Evolutionary conservation across 1,140 invertebrate species (phyloP), one percentile per base, ranked within the genome.

Genomic region (Drosophila bocki): DNA sequence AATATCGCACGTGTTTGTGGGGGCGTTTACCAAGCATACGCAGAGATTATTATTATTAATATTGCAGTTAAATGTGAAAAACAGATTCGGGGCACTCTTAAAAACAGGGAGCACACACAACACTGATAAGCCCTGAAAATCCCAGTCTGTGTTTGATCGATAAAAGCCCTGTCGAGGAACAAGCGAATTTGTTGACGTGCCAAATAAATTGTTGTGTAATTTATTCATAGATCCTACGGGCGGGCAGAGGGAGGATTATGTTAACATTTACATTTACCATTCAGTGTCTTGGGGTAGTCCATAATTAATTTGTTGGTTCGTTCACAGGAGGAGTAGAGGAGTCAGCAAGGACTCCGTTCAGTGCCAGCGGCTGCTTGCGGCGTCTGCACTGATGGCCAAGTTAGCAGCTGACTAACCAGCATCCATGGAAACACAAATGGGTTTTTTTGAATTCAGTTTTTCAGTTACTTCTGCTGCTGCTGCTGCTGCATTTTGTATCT

Each of bases 81-180:
- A 62, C 47, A 45, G 37, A 72, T 71, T 50, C 45, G 67, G 37
- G 26, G 44, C 42, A 42, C 45, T 48, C 45, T 56, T 47, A 75
- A 37, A 78, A 53, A 69, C 63, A 69, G 50, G 57, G 51, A 80
- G 22, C 42, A 15, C 53, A 15, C 53, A 56, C 33, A 39, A 26
- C 19, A 37, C 32, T 45, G 54, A 59, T 42, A 48, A 58, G 68
- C 61, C 68, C 26, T 50, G 37, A 70, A 74, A 62, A 50, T 81
- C 42, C 32, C 54, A 75, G 45, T 76, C 58, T 82, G 77, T 82
- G 87, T 91, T 91, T 91, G 87, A 91, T 87, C 82, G 87, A 87
- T 86, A 83, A 71, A 44, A 35, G 29, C 50, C 33, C 2, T 44
- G 39, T 39, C 39, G 35, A 41, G 26, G 53, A 61, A 56, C 41